Base-by-base conservation (phyloP, 2,888 invertebrate species). In the Odontothrips loti region DNA sequence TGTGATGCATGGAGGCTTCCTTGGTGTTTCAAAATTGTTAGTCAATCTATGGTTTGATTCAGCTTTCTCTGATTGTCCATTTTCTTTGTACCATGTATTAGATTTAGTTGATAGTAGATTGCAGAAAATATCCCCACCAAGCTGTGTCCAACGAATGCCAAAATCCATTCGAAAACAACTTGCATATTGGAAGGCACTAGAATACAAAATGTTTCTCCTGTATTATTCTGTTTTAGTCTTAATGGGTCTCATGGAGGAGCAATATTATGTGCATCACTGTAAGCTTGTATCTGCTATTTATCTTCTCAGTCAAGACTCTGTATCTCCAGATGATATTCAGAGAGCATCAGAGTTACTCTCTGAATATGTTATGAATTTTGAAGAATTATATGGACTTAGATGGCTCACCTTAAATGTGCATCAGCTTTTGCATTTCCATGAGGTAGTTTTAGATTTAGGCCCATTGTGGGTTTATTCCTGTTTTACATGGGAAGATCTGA, bases 31-130 rank as follows among this genome's bases (percentile, higher is more conserved):
- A 2, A 81, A 81, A 29, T 15, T 43, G 27, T 48, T 81, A 17
- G 20, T 81, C 12, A 20, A n/a, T 11, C 29, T 81, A 15, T 81
- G 81, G 81, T 81, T 81, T 81, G 47, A 79, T 63, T n/a, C 81
- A 20, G 47, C 79, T n/a, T 43, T 48, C 9, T 29, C 48, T 27
- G 79, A 23, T 23, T 48, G 12, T 20, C 79, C 81, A 8, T 79
- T 81, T 79, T 81, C 81, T 23, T 20, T 81, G 29, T 47, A 48
- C 11, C 23, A 34, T 27, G 17, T 79, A 20, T 3, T 81, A 17
- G 78, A 48, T 48, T 48, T 79, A 20, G 48, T 79, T 81, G 81
- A 81, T 79, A 23, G 6, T 6, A 11, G 63, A 20, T 20, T 63
- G 6, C 6, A 11, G 6, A 63, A 63, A 6, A 63, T 63, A 6